Base-by-base conservation (phyloP, 2,888 invertebrate species). In the Ptychoptera albimana region DNA sequence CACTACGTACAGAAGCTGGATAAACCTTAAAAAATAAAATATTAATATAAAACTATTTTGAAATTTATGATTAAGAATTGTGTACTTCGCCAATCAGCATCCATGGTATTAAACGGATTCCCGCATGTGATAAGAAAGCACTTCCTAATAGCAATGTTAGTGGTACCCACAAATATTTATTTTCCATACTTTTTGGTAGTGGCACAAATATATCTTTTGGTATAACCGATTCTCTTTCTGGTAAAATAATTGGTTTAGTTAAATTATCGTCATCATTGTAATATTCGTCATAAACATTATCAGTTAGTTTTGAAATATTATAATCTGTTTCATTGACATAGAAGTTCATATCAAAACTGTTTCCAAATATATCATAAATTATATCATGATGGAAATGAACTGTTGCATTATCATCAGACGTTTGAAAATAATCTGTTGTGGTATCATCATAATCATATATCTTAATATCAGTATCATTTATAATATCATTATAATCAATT, bases 41-140 rank as follows among this genome's bases (percentile, higher is more conserved):
- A n/a, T n/a, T n/a, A n/a, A n/a, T n/a, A n/a, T n/a, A n/a, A n/a
- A n/a, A n/a, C n/a, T 23, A 23, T 23, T 23, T 23, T 7, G 9
- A 11, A 7, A 32, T 32, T 30, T 8, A 30, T 30, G 6, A 47
- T 11, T 32, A 16, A 37, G 37, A 37, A 37, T 37, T 37, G 29
- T 42, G 54, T 48, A 84, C 79, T 66, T 87, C 86, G 8, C 84
- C 84, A 36, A 82, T 79, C 10, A 86, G 66, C 49, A 87, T 75
- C 86, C 86, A 87, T 0, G 86, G 84, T 38, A 87, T 60, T 48
- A 81, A 63, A 43, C 82, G 68, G 39, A 85, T 78, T 0, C 79
- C 76, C 3, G 75, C 64, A 54, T 84, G 82, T 0, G 81, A 73
- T 37, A 81, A 63, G 52, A 84, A 74, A 1, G 83, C 82, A 6